Evolutionary conservation across 2,888 invertebrate genomes (phyloP).

Genomic region (Saturnia japonica): DNA sequence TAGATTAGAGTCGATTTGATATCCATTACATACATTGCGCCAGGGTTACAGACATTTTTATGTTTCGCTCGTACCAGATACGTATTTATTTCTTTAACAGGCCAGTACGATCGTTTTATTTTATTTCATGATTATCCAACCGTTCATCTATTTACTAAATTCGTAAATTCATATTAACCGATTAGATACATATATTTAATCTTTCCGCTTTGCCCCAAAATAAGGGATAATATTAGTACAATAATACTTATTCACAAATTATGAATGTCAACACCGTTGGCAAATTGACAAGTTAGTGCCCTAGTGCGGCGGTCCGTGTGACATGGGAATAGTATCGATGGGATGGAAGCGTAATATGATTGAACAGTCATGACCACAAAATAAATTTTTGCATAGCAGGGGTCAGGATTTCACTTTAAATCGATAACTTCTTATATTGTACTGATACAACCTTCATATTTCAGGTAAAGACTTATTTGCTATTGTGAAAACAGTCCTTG

Average conservation of each 20-base stretch:
- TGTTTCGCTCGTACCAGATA: not conserved
- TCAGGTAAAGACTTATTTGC: too few relatives aligned
- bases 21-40: not conserved
- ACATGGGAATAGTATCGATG: not conserved
- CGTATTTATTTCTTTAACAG: not conserved
- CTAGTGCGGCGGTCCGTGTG: too few relatives aligned
- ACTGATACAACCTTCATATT: too few relatives aligned
- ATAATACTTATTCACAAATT: conserved; percentile 10
- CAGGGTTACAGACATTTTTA: conserved; percentile 5
- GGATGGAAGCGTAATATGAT: too few relatives aligned
- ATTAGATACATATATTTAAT: not conserved
- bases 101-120: not conserved
- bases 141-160: not conserved
- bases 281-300: not conserved
- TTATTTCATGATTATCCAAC: not conserved
- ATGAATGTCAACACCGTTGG: not conserved
- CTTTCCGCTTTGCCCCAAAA: not conserved
- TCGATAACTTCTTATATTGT: too few relatives aligned
- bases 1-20: not conserved
- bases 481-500: too few relatives aligned
- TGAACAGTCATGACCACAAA: too few relatives aligned
- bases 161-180: not conserved
- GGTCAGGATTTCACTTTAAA: too few relatives aligned
- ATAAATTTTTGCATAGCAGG: too few relatives aligned
- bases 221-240: conserved; percentile 13